These are phyloP conservation scores for Elanoides forficatus DNA, from an alignment of 2,113 vertebrate species.

Conservation along the genomic window DNA sequence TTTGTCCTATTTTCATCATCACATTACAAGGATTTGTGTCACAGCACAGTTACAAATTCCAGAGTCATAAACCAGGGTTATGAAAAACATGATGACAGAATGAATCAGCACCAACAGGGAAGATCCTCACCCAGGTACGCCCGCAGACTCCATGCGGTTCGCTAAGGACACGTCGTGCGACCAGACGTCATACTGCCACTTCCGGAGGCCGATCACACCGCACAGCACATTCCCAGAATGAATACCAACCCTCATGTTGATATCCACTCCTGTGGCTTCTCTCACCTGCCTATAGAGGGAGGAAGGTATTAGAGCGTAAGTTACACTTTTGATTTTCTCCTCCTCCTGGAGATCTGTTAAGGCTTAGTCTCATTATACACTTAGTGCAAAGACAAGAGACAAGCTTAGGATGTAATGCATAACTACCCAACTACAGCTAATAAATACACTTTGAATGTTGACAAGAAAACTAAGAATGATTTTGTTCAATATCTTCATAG, in stretches of 20 bases:
- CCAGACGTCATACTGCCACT: conserved; percentile 99
- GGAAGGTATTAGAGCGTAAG: not conserved
- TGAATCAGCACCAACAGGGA: too few relatives aligned
- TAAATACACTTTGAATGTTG: not conserved
- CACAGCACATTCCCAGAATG: conserved; percentile 97
- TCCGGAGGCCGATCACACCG: conserved; percentile 93
- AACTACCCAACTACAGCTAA: not conserved
- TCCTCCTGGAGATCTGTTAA: not conserved
- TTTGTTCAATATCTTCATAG: not conserved
- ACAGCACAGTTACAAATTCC: not conserved
- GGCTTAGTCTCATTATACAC: not conserved
- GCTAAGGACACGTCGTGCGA: conserved; percentile 96
- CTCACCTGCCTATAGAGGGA: conserved; percentile 83
- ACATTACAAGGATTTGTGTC: not conserved
- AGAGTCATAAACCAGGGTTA: not conserved
- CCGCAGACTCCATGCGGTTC: conserved; percentile 97
- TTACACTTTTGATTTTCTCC: not conserved
- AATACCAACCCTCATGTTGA: conserved; percentile 97
- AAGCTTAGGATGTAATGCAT: not conserved
- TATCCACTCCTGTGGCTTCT: conserved; percentile 94
- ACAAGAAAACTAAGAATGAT: not conserved
- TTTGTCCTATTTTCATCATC: not conserved
- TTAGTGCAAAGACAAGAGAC: not conserved
- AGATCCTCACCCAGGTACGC: conserved; percentile 87
- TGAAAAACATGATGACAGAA: not conserved